Conservation (phyloP, 2,797 vertebrate species). For the Pantherophis vulpinus region DNA sequence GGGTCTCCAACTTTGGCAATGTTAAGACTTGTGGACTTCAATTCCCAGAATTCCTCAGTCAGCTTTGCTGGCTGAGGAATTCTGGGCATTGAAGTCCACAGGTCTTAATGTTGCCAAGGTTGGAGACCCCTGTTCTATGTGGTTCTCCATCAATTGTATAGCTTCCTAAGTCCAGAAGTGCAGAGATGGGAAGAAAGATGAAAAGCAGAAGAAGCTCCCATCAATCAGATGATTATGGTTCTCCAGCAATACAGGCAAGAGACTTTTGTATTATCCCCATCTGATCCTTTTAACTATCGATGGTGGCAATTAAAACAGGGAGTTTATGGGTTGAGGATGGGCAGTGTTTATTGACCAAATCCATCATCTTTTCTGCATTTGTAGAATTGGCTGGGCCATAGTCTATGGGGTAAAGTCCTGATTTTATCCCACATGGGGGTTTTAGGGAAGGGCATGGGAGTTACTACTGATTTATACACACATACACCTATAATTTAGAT, state of each 20-base stretch:
- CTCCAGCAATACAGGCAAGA: background rate
- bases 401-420: background rate
- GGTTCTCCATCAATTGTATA: background rate
- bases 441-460: background rate
- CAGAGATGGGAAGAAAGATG: background rate
- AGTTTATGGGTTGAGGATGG: no score
- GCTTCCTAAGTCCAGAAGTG: background rate
- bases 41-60: no score
- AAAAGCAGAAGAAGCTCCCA: background rate
- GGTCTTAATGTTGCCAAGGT: no score
- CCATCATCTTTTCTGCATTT: no score
- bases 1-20: no score
- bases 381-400: no score
- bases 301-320: no score
- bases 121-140: background rate
- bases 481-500: background rate
- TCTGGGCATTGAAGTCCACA: no score
- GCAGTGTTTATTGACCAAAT: no score
- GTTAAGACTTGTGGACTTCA: no score
- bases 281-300: background rate
- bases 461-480: background rate
- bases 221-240: background rate
- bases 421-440: background rate
- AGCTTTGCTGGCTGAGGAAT: no score
- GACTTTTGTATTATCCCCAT: background rate